phyloP scores from a whole-genome alignment of 2,888 invertebrate species.

The Aporophyla lueneburgensis region DNA sequence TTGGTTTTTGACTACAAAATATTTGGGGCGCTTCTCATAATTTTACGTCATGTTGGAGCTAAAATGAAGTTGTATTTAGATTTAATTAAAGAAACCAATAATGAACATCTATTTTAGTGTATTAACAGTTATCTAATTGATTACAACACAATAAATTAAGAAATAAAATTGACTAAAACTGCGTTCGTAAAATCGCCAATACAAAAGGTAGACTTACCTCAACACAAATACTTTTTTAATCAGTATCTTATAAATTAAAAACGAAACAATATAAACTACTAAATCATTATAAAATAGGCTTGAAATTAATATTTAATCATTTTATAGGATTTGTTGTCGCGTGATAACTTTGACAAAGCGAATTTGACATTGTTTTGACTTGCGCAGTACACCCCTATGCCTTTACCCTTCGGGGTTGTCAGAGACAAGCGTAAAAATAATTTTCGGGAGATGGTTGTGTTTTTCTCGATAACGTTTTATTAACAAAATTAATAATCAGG shows the following conservation, averaged over 20 bases:
- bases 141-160: neutral
- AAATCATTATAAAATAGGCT: slow-evolving; percentile 12
- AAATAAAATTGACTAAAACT: slow-evolving; percentile 30
- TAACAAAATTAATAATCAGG: neutral
- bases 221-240: slow-evolving; percentile 21
- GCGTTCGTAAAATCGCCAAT: neutral
- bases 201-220: slow-evolving; percentile 34
- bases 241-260: slow-evolving; percentile 1
- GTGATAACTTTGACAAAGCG: slow-evolving; percentile 62
- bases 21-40: slow-evolving; percentile 1
- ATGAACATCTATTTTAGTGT: too few species aligned
- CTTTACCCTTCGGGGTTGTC: slow-evolving; percentile 66
- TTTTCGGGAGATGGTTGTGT: slow-evolving; percentile 29
- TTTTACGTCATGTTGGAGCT: slow-evolving; percentile 24
- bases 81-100: neutral
- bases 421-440: slow-evolving; percentile 37
- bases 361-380: slow-evolving; percentile 76
- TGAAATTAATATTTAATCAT: slow-evolving; percentile 42
- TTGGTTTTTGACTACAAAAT: slow-evolving; percentile 1
- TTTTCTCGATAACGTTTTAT: neutral
- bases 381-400: slow-evolving; percentile 72
- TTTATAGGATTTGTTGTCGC: slow-evolving; percentile 61
- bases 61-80: neutral
- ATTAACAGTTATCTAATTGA: neutral
- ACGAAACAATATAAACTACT: slow-evolving; percentile 2